Evolutionary conservation across 2,113 vertebrate species (phyloP).

Genomic region (Chionis minor): DNA sequence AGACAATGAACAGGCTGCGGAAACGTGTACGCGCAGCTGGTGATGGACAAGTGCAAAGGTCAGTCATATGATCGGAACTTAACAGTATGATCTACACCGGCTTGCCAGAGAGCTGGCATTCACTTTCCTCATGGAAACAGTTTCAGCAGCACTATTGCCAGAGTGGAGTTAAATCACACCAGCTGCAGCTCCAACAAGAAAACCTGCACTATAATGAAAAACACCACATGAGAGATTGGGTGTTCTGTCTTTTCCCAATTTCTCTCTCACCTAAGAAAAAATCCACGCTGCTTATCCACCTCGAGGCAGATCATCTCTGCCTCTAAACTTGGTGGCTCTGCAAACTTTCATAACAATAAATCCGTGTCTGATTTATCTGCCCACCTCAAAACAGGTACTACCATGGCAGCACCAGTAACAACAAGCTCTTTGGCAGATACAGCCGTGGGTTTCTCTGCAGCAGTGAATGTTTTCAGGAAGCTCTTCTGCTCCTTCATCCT

Average conservation of each 20-base stretch:
- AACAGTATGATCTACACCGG: not conserved
- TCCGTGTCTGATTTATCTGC: not conserved
- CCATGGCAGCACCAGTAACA: rapidly evolving
- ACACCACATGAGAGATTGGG: not conserved
- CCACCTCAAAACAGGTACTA: not conserved
- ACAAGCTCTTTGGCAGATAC: rapidly evolving
- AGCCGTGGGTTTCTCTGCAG: rapidly evolving
- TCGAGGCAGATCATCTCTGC: not conserved
- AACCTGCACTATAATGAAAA: not conserved
- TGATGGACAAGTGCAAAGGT: not conserved
- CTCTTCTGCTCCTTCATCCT: not conserved
- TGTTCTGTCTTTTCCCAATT: not conserved
- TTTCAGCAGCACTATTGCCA: not conserved
- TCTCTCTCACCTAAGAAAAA: not conserved
- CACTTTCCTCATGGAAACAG: not conserved
- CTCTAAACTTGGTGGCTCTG: not conserved
- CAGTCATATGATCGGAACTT: not conserved
- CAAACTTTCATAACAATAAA: not conserved
- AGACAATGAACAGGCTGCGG: not conserved
- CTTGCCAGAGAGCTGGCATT: not conserved
- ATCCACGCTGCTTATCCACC: not conserved
- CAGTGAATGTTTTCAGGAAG: not conserved
- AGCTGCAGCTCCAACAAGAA: not conserved
- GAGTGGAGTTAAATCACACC: not conserved
- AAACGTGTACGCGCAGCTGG: not conserved